phyloP scores from a whole-genome alignment of 2,888 invertebrate genomes.

The Morpho deidamia region DNA sequence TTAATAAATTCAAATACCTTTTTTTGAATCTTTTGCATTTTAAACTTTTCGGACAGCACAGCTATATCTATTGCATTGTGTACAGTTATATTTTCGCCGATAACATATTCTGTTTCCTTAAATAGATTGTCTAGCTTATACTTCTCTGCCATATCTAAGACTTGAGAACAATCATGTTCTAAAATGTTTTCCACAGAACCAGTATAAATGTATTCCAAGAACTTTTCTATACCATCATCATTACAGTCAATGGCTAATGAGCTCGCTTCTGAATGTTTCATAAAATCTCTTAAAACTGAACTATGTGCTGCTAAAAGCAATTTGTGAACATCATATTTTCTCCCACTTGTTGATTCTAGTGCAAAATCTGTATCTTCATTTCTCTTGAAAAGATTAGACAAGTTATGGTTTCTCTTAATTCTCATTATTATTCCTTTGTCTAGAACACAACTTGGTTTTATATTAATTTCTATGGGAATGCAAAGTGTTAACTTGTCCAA shows the following conservation, averaged over 20 bases:
- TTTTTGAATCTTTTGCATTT: conserved; percentile 38
- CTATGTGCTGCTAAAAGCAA: conserved; percentile 55
- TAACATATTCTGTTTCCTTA: conserved; percentile 37
- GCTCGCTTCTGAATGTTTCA: conserved; percentile 34
- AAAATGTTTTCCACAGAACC: conserved; percentile 47
- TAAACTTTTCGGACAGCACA: conserved; percentile 48
- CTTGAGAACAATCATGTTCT: conserved; percentile 41
- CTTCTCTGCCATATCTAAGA: conserved; percentile 46
- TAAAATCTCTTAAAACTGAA: conserved; percentile 39
- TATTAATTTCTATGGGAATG: conserved; percentile 45
- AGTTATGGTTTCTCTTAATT: conserved; percentile 49
- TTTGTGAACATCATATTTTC: conserved; percentile 47
- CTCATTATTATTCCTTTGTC: conserved; percentile 38
- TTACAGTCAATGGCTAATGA: conserved; percentile 38
- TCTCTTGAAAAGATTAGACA: conserved; percentile 36
- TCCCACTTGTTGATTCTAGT: conserved; percentile 41
- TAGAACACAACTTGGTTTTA: conserved; percentile 37
- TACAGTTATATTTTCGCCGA: conserved; percentile 43
- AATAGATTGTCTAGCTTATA: conserved; percentile 45
- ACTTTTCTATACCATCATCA: conserved; percentile 49
- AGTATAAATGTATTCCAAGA: conserved; percentile 55
- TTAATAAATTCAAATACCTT: conserved; percentile 50
- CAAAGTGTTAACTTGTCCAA: conserved; percentile 35
- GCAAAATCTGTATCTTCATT: conserved; percentile 48
- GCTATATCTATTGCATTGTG: conserved; percentile 55